Percentiles rank a stretch among this genome's conserved stretches.
These are phyloP conservation scores for Microtus pennsylvanicus DNA, from an alignment of 2,113 vertebrate species.

Conservation along the genomic window DNA sequence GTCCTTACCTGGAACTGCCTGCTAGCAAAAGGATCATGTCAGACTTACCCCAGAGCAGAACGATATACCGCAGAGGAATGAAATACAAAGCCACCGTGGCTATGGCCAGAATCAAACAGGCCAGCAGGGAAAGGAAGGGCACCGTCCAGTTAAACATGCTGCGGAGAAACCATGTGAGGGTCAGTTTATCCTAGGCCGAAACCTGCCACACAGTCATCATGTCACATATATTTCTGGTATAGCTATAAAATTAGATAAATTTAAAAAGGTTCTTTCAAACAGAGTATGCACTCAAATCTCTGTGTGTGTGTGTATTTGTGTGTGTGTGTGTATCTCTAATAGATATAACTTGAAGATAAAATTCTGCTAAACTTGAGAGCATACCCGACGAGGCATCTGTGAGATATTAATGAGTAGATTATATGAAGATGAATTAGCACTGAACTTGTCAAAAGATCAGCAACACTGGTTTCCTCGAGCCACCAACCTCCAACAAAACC, in stretches of 20 bases:
- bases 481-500: neutral
- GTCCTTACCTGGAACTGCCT: slow-evolving; percentile 64
- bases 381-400: neutral
- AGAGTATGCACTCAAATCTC: too few species aligned
- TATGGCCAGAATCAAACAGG: slow-evolving; percentile 90
- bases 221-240: neutral
- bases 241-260: neutral
- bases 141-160: slow-evolving; percentile 98
- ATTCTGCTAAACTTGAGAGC: neutral
- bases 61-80: slow-evolving; percentile 94
- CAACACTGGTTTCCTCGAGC: neutral
- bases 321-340: neutral
- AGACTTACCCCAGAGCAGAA: slow-evolving; percentile 98
- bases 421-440: neutral
- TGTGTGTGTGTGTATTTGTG: neutral
- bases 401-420: neutral
- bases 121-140: slow-evolving; percentile 93
- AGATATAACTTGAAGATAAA: neutral
- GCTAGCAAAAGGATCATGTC: slow-evolving; percentile 7
- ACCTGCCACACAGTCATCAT: neutral
- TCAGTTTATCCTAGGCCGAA: neutral
- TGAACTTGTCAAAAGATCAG: neutral
- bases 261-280: neutral
- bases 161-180: slow-evolving; percentile 60
- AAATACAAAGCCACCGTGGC: slow-evolving; percentile 90